A percentile compares a stretch with the other conserved stretches of the same genome.
Conservation (phyloP, 1,140 invertebrate genomes). For the Heliothis virescens region DNA sequence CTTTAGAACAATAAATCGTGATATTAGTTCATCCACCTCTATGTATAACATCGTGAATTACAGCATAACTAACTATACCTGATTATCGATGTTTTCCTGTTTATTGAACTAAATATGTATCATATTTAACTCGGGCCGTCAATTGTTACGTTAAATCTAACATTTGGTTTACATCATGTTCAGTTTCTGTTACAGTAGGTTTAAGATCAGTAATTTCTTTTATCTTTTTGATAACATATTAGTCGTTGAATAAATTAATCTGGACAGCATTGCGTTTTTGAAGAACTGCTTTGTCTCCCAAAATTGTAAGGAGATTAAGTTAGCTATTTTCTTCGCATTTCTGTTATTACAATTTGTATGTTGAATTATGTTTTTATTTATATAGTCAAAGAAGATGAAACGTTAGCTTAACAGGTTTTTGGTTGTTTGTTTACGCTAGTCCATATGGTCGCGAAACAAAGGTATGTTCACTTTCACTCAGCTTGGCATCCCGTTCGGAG, state of each 20-base stretch:
- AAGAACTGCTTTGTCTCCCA: too few species aligned
- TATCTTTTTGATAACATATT: too few species aligned
- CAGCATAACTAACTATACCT: not conserved
- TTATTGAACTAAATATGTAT: slow-evolving; percentile 19
- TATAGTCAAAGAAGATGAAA: not conserved
- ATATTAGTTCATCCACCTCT: too few species aligned
- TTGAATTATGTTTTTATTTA: too few species aligned
- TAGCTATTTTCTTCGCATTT: too few species aligned
- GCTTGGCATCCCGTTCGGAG: slow-evolving; percentile 17
- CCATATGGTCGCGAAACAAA: slow-evolving; percentile 30
- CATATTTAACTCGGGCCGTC: not conserved
- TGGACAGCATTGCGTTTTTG: too few species aligned
- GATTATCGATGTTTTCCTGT: slow-evolving; percentile 14
- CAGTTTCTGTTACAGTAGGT: not conserved
- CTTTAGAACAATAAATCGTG: too few species aligned
- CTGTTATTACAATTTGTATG: too few species aligned
- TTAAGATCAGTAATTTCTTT: too few species aligned
- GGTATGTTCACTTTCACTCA: slow-evolving; percentile 31
- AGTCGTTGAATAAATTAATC: too few species aligned
- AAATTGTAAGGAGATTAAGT: too few species aligned
- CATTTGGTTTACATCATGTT: slow-evolving; percentile 11
- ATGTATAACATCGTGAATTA: slow-evolving; percentile 2
- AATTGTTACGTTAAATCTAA: slow-evolving; percentile 10
- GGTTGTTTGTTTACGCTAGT: slow-evolving; percentile 6
- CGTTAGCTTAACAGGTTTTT: not conserved